Evolutionary conservation across 2,797 vertebrate genomes (phyloP).

Genomic region (Botia kubotai): DNA sequence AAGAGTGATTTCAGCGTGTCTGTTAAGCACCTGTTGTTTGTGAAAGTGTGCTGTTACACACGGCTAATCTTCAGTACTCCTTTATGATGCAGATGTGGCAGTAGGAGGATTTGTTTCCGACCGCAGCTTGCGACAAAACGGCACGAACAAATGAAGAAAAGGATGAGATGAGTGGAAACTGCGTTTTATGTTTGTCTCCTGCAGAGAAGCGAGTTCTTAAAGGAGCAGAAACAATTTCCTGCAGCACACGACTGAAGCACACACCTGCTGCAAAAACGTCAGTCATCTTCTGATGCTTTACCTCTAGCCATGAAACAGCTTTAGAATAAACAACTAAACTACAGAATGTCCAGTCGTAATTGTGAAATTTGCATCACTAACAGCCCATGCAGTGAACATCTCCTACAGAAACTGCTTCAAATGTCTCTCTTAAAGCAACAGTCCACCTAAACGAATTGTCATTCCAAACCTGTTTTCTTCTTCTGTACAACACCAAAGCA

Average conservation of each 20-base stretch:
- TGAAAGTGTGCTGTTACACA: background rate
- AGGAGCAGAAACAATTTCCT: conserved; percentile 26
- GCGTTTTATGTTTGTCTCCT: conserved; percentile 28
- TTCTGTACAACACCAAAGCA: background rate
- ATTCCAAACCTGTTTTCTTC: background rate
- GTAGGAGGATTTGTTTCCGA: conserved; percentile 28
- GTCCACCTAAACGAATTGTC: background rate
- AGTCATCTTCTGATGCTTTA: conserved; percentile 9
- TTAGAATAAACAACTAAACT: conserved; percentile 7
- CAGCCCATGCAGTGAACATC: conserved; percentile 1
- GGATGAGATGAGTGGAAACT: conserved; percentile 11
- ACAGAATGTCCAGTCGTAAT: background rate
- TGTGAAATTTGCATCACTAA: conserved; percentile 28
- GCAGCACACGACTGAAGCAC: conserved; percentile 9
- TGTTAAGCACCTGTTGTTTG: conserved; percentile 39
- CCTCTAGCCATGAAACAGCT: background rate
- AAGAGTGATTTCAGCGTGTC: background rate
- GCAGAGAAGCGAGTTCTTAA: background rate
- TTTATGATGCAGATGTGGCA: conserved; percentile 37
- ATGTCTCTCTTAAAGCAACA: background rate
- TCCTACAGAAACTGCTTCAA: background rate
- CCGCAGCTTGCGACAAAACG: conserved; percentile 38
- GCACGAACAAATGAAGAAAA: conserved; percentile 33
- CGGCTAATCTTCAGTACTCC: background rate
- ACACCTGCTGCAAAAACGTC: conserved; percentile 1